Evolutionary conservation across 2,113 vertebrate species (phyloP).

Genomic region (Megatriorchis doriae): DNA sequence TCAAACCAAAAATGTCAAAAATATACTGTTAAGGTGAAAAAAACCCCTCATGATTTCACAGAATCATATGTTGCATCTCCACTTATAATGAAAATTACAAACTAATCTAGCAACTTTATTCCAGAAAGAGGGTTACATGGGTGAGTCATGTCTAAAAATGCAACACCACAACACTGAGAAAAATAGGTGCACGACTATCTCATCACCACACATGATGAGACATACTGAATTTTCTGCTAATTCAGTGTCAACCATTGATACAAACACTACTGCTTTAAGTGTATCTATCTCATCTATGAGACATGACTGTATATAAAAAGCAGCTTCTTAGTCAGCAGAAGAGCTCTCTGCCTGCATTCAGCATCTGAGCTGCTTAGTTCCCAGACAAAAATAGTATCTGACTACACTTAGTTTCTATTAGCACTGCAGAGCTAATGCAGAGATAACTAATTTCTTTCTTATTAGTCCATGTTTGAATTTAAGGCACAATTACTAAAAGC

Average conservation of each 20-base stretch:
- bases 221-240: background rate
- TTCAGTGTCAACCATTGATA: background rate
- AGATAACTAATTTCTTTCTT: background rate
- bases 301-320: background rate
- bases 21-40: background rate
- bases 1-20: background rate
- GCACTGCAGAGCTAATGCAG: background rate
- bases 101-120: background rate
- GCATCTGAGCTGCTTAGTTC: background rate
- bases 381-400: background rate
- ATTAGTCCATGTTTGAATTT: background rate
- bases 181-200: background rate
- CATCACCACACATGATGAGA: background rate
- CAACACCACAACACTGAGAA: background rate
- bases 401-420: background rate
- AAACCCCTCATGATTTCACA: background rate
- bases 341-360: background rate
- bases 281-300: background rate
- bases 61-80: background rate
- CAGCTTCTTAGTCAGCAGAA: background rate
- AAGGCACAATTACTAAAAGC: background rate
- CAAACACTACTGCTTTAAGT: background rate
- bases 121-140: background rate
- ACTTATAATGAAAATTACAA: background rate
- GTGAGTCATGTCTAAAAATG: background rate